Evolutionary conservation across 2,888 invertebrate species (phyloP), one percentile per base, ranked within the genome.

Genomic region (Saturnia pavonia): DNA sequence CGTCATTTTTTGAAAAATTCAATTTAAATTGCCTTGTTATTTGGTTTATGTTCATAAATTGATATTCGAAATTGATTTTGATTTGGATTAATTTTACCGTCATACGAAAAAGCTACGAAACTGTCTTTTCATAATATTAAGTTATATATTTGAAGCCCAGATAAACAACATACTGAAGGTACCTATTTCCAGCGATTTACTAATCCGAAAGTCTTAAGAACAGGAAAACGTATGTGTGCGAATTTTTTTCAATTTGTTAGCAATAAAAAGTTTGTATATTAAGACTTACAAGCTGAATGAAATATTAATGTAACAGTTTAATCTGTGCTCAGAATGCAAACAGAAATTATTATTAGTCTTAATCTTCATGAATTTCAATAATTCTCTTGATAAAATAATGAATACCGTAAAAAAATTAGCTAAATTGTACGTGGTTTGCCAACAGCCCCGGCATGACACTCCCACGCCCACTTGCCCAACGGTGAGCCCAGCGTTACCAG

Each of bases 401-500:
- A 19, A 16, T 48, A 48, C 1, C 16, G 14, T 48, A 16, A 48
- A 12, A 54, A 57, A 1, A 19, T 25, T 3, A 25, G 14, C 14
- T 60, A 9, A 60, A 27, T 60, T 60, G 4, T 60, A 27, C 25
- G 12, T 60, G 3, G 60, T 57, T 48, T 66, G 19, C n/a, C 45
- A 42, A 0, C 80, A 92, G 92, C 83, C 88, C 19, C 88, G 88
- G 25, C 89, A 89, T 78, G 88, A 87, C 65, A 84, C 87, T 16
- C 88, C 87, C 14, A 86, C 87, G 69, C 90, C 91, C 54, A 85
- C 91, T 8, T 88, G 91, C 72, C 91, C 91, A 72, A 88, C 86
- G 51, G 88, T 90, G 72, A 91, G 91, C 67, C 92, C 92, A 1
- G 88, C 90, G 60, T 76, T 91, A 63, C 92, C 92, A 0, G 92